A percentile compares a stretch with the other conserved stretches of the same genome.
These are phyloP conservation scores for Megalopta genalis DNA, from an alignment of 1,140 invertebrate genomes.

Conservation along the genomic window DNA sequence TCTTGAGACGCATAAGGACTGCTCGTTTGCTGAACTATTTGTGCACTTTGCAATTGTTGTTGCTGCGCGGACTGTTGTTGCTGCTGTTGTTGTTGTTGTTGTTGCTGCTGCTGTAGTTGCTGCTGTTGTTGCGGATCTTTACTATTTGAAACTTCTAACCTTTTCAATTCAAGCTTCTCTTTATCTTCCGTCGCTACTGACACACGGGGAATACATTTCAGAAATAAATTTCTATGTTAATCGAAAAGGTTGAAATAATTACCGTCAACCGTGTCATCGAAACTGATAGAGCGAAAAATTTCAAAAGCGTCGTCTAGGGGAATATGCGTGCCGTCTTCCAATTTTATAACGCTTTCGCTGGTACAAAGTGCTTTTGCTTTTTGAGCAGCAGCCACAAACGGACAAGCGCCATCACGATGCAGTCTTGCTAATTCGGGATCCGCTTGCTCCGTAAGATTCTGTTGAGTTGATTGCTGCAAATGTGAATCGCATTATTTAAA, in stretches of 20 bases:
- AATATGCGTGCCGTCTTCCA: slow-evolving; percentile 78
- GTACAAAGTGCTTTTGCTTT: slow-evolving; percentile 71
- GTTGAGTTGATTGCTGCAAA: slow-evolving; percentile 65
- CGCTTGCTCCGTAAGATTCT: slow-evolving; percentile 67
- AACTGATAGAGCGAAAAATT: slow-evolving; percentile 80
- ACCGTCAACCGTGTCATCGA: slow-evolving; percentile 80
- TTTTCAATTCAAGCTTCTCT: slow-evolving; percentile 75
- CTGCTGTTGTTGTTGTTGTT: slow-evolving; percentile 63
- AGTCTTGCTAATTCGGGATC: slow-evolving; percentile 71
- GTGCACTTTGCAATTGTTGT: slow-evolving; percentile 64
- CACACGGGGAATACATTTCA: background rate
- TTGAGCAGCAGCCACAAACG: slow-evolving; percentile 74
- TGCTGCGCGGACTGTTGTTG: slow-evolving; percentile 51
- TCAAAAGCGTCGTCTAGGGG: slow-evolving; percentile 81
- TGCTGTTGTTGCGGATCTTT: slow-evolving; percentile 72
- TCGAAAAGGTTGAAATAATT: slow-evolving; percentile 52
- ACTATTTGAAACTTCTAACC: slow-evolving; percentile 71
- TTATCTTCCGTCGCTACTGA: slow-evolving; percentile 70
- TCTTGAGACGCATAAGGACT: slow-evolving; percentile 71
- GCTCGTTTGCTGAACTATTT: slow-evolving; percentile 63
- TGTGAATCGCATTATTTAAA: background rate
- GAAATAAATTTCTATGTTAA: background rate
- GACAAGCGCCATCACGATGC: slow-evolving; percentile 72
- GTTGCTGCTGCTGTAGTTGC: slow-evolving; percentile 70
- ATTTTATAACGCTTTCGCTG: slow-evolving; percentile 74